Conservation (phyloP, 2,888 invertebrate species). For the Ormyrus thymus region DNA sequence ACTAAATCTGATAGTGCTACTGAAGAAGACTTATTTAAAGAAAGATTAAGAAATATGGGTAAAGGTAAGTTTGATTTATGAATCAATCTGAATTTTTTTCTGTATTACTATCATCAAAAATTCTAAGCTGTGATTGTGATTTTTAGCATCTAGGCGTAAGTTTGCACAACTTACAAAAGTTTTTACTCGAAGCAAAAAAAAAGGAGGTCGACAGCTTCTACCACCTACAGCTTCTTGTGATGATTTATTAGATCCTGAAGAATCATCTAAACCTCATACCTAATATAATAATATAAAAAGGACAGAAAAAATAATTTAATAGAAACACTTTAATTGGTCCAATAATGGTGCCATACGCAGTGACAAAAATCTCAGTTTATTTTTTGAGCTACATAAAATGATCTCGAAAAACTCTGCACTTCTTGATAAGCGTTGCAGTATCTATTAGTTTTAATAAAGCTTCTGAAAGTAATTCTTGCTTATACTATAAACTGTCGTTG, state of each 20-base stretch:
- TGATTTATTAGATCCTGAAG: slow-evolving; percentile 72
- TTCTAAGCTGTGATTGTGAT: slow-evolving; percentile 27
- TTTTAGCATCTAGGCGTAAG: slow-evolving; percentile 84
- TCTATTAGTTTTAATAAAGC: slow-evolving; percentile 35
- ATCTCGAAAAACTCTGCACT: slow-evolving; percentile 54
- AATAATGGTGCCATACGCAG: slow-evolving; percentile 18
- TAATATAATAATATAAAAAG: slow-evolving; percentile 24
- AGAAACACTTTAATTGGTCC: slow-evolving; percentile 38
- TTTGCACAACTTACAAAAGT: slow-evolving; percentile 87
- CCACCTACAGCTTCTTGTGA: slow-evolving; percentile 73
- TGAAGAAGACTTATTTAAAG: slow-evolving; percentile 84
- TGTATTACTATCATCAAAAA: not conserved
- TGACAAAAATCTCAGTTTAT: slow-evolving; percentile 35
- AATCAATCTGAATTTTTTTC: not conserved
- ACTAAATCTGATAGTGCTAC: slow-evolving; percentile 63
- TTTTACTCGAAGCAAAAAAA: slow-evolving; percentile 79
- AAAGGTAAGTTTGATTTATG: slow-evolving; percentile 77
- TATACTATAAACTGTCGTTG: not conserved
- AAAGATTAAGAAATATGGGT: slow-evolving; percentile 88
- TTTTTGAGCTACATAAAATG: slow-evolving; percentile 48
- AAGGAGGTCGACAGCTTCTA: slow-evolving; percentile 70
- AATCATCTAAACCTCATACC: slow-evolving; percentile 62
- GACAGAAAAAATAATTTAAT: slow-evolving; percentile 12
- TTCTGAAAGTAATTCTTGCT: slow-evolving; percentile 10
- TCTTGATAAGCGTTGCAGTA: slow-evolving; percentile 59